These are phyloP conservation scores for Babylonia areolata DNA, from an alignment of 1,140 invertebrate species.

Conservation along the genomic window DNA sequence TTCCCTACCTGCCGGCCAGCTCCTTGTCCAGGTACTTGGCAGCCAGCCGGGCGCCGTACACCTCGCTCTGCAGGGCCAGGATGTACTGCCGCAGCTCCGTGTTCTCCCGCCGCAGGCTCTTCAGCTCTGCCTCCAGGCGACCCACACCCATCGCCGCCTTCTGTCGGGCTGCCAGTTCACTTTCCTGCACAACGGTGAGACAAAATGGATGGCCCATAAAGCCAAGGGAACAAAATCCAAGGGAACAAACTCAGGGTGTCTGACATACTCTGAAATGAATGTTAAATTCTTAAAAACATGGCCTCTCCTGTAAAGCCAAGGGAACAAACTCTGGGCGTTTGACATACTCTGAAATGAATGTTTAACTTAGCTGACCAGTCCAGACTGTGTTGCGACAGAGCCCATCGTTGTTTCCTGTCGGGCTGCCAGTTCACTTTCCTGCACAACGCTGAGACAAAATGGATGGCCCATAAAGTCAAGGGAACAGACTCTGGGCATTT, in stretches of 20 bases:
- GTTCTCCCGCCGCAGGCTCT: conserved; percentile 84
- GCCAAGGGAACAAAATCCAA: too few relatives aligned
- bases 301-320: too few relatives aligned
- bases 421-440: conserved; percentile 77
- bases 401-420: conserved; percentile 73
- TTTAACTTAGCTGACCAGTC: too few relatives aligned
- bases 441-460: background rate
- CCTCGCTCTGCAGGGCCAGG: conserved; percentile 85
- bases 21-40: conserved; percentile 92
- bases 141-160: conserved; percentile 71
- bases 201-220: background rate
- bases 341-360: too few relatives aligned
- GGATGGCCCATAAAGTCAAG: background rate
- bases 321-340: too few relatives aligned
- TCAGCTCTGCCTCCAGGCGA: conserved; percentile 81
- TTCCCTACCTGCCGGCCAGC: conserved; percentile 82
- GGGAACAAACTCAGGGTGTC: background rate
- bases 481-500: too few relatives aligned
- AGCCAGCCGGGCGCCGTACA: conserved; percentile 88
- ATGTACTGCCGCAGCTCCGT: conserved; percentile 83
- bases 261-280: background rate
- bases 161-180: conserved; percentile 76
- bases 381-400: too few relatives aligned
- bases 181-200: conserved; percentile 67
- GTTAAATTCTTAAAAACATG: too few relatives aligned